Evolutionary conservation across 2,888 invertebrate species (phyloP).

Genomic region (Acholoe squamosa): DNA sequence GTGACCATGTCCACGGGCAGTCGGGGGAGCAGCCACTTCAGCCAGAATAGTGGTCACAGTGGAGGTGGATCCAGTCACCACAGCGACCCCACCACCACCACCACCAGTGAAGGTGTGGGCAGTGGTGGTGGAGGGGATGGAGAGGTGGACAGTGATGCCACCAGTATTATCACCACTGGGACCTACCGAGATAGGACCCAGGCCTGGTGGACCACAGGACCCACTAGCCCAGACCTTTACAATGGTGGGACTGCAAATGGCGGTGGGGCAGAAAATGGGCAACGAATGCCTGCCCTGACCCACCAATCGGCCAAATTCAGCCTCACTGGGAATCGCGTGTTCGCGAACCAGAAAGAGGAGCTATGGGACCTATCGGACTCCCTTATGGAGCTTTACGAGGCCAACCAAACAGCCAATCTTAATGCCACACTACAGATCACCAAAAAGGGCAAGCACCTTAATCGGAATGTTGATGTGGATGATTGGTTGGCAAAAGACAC

Average conservation of each 20-base stretch:
- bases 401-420: slow-evolving; percentile 64
- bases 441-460: slow-evolving; percentile 65
- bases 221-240: slow-evolving; percentile 61
- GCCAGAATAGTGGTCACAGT: slow-evolving; percentile 57
- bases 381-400: slow-evolving; percentile 77
- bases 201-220: slow-evolving; percentile 71
- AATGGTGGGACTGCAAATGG: neutral
- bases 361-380: slow-evolving; percentile 82
- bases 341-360: slow-evolving; percentile 73
- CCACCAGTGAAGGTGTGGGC: neutral
- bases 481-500: slow-evolving; percentile 80
- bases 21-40: slow-evolving; percentile 62
- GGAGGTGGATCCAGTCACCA: slow-evolving; percentile 38
- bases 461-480: slow-evolving; percentile 26
- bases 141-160: slow-evolving; percentile 25
- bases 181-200: slow-evolving; percentile 46
- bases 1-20: slow-evolving; percentile 66
- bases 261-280: slow-evolving; percentile 14
- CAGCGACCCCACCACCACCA: slow-evolving; percentile 39
- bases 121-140: neutral
- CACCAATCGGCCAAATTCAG: slow-evolving; percentile 69
- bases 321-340: slow-evolving; percentile 68
- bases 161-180: slow-evolving; percentile 27
- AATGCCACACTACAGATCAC: slow-evolving; percentile 52
- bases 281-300: slow-evolving; percentile 63